Base-by-base conservation (phyloP, 2,888 invertebrate genomes). In the Erannis defoliaria region DNA sequence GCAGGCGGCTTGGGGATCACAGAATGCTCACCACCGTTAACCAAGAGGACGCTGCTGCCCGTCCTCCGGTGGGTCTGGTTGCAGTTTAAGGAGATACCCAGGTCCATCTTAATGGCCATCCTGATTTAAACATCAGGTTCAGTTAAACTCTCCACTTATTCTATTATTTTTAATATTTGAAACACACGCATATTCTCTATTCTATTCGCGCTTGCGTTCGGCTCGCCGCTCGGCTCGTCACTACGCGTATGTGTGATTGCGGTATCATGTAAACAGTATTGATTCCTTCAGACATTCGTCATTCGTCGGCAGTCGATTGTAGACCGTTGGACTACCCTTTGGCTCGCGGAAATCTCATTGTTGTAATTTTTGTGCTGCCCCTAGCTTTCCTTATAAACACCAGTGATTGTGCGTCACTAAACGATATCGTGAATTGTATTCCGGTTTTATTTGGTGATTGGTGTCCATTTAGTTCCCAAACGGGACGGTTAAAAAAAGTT, bases 201-300 rank as follows among this genome's bases (percentile, higher is more conserved):
- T n/a, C n/a, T n/a, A n/a, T 23, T 21, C 42, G 43, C 16, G 9
- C 9, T 14, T 14, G n/a, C 9, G 21, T 12, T 18, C 42, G 21
- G 1, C 6, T 42, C 42, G 1, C 18, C 6, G n/a, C 2, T 26
- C 10, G 26, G 1, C 10, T 4, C 9, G 26, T n/a, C 26, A 26
- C 9, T 26, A n/a, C 26, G 18, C 31, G 5, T 18, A 6, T 18
- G 46, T 26, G 23, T 48, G 23, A 56, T 26, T 29, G 40, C 29
- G 29, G 48, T 26, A 9, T 35, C 16, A 35, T 57, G 53, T 58
- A 53, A 64, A 61, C 65, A 63, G 14, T 53, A 55, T 53, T 50
- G 40, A 49, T 23, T 43, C 26, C 29, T 40, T 16, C 8, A 23
- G 37, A 12, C 42, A 26, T 50, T 18, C 14, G 33, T 31, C 40